phyloP scores from a whole-genome alignment of 2,797 vertebrate genomes.

The Hapalemur alaotrensis region DNA sequence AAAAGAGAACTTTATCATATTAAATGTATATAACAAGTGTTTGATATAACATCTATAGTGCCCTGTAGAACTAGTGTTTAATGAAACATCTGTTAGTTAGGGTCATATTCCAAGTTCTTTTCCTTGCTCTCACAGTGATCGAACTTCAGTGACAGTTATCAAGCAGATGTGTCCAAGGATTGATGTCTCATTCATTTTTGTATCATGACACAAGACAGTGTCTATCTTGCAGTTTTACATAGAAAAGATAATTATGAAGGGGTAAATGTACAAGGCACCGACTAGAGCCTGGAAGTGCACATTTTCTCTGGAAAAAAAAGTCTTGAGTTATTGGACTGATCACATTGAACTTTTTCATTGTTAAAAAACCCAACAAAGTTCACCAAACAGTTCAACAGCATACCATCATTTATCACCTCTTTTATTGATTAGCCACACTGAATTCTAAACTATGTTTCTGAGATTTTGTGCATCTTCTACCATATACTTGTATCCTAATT shows the following conservation, averaged over 20 bases:
- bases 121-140: neutral
- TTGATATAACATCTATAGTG: neutral
- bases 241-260: neutral
- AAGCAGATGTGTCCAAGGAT: neutral
- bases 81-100: neutral
- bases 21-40: neutral
- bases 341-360: neutral
- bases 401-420: neutral
- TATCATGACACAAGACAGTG: no score
- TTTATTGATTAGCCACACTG: neutral
- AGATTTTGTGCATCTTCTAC: neutral
- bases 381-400: neutral
- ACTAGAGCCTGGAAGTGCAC: neutral
- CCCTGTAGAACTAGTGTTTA: neutral
- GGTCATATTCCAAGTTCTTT: neutral
- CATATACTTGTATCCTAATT: neutral
- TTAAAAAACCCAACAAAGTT: neutral
- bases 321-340: neutral
- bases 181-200: neutral
- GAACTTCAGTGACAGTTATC: neutral
- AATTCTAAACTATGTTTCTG: neutral
- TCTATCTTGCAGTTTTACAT: neutral
- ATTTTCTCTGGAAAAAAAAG: neutral
- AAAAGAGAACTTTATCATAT: neutral
- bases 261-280: neutral